A percentile compares a stretch with the other conserved stretches of the same genome.
These are phyloP conservation scores for Tupaia tana DNA, from an alignment of 2,113 vertebrate genomes.

Conservation along the genomic window DNA sequence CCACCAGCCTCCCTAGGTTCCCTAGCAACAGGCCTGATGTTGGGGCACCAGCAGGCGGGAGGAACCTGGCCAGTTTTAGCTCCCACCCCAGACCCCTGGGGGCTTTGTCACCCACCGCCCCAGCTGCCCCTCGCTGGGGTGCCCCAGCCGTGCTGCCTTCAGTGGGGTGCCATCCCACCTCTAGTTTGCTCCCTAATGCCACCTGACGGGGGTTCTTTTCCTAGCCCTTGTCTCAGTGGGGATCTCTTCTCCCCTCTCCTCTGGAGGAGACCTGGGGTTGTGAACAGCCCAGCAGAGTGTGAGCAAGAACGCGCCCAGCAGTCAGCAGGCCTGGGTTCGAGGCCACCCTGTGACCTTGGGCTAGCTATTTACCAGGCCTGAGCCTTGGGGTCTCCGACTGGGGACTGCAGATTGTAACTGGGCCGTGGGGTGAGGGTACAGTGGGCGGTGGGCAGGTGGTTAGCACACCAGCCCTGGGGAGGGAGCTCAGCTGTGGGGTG, in stretches of 20 bases:
- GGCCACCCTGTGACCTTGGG: conserved; percentile 36
- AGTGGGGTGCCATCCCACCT: not conserved
- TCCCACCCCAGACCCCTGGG: conserved; percentile 23
- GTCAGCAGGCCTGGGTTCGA: not conserved
- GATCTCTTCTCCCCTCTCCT: not conserved
- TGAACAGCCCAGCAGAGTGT: not conserved
- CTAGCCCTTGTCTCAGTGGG: not conserved
- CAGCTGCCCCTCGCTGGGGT: not conserved
- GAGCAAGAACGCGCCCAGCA: not conserved
- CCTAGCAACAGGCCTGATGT: conserved; percentile 56
- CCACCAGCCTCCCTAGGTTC: not conserved
- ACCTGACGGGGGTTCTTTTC: conserved; percentile 3
- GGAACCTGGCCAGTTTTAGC: conserved; percentile 61
- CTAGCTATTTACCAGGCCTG: no score
- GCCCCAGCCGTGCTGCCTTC: not conserved
- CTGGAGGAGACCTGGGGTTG: not conserved
- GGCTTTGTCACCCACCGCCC: conserved; percentile 37
- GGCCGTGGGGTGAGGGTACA: not conserved
- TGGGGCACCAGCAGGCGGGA: conserved; percentile 23
- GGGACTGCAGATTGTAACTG: accelerated
- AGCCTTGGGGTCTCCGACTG: not conserved
- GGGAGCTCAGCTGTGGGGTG: no score
- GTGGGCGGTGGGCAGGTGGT: accelerated
- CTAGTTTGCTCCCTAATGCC: not conserved
- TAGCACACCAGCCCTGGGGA: accelerated